These are phyloP conservation scores for Osmerus eperlanus DNA, from an alignment of 2,113 vertebrate species.

Conservation along the genomic window DNA sequence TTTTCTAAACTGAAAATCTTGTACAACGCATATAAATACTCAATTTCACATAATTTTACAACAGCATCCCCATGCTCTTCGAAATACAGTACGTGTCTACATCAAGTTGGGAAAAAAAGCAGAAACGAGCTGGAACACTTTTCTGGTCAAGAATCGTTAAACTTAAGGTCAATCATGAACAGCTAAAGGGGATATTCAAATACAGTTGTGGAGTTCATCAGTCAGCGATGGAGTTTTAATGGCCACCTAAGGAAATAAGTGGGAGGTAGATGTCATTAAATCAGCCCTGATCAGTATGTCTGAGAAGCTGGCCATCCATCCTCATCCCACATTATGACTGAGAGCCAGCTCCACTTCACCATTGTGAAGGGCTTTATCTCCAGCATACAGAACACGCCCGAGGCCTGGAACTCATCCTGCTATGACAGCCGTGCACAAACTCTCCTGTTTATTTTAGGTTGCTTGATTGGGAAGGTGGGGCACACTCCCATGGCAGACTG, in stretches of 20 bases:
- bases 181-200: constrained; percentile 43
- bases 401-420: constrained; percentile 73
- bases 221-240: constrained; percentile 33
- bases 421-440: constrained; percentile 51
- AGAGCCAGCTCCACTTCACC: constrained; percentile 22
- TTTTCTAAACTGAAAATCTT: too few relatives aligned
- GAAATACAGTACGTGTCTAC: too few relatives aligned
- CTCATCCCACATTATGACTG: constrained; percentile 58
- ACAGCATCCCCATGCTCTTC: too few relatives aligned
- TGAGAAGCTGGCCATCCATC: constrained; percentile 14
- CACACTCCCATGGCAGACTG: constrained; percentile 52
- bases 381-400: constrained; percentile 82
- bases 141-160: constrained; percentile 4
- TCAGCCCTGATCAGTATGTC: constrained; percentile 37
- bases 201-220: constrained; percentile 31
- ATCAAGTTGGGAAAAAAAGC: too few relatives aligned
- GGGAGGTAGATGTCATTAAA: constrained; percentile 70
- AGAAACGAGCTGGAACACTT: not conserved
- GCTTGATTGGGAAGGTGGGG: constrained; percentile 51
- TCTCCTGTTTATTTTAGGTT: constrained; percentile 55
- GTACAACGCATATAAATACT: too few relatives aligned
- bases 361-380: constrained; percentile 83
- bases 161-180: constrained; percentile 31
- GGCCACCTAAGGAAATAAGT: constrained; percentile 24
- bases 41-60: too few relatives aligned